A percentile compares a stretch with the other conserved stretches of the same genome.
Evolutionary conservation across 2,113 vertebrate genomes (phyloP).

Genomic region (Mola mola): DNA sequence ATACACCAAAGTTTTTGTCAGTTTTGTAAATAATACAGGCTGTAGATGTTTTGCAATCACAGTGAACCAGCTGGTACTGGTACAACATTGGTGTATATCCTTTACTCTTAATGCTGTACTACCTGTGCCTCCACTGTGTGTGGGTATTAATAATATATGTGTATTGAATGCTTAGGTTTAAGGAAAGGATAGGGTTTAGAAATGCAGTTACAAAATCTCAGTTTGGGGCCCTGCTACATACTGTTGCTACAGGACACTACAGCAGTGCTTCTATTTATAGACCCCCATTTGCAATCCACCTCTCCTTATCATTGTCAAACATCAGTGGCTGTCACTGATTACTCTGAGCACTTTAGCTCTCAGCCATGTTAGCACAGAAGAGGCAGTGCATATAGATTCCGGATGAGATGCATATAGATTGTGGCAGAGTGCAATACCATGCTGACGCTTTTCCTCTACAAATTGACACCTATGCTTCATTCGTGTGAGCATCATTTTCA

Average conservation of each 20-base stretch:
- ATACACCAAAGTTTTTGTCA: too few relatives aligned
- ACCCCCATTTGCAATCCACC: slow-evolving; percentile 32
- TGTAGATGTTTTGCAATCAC: slow-evolving; percentile 3
- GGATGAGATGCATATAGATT: slow-evolving; percentile 35
- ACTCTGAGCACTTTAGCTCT: slow-evolving; percentile 51
- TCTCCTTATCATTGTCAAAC: slow-evolving; percentile 53
- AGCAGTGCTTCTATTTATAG: slow-evolving; percentile 53
- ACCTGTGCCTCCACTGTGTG: neutral
- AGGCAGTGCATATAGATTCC: slow-evolving; percentile 39
- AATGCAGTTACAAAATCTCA: neutral
- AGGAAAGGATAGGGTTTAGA: neutral
- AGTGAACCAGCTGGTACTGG: neutral
- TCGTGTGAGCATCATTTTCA: slow-evolving; percentile 26
- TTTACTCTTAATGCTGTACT: neutral
- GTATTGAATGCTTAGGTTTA: neutral
- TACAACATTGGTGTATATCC: neutral
- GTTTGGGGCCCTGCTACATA: neutral
- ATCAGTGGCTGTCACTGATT: slow-evolving; percentile 47
- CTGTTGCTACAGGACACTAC: slow-evolving; percentile 19
- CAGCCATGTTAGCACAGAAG: slow-evolving; percentile 27
- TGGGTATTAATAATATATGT: neutral
- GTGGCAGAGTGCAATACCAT: slow-evolving; percentile 17
- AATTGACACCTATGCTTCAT: slow-evolving; percentile 36
- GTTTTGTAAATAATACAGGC: neutral
- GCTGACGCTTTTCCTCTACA: slow-evolving; percentile 7